Evolutionary conservation across 1,140 invertebrate genomes (phyloP).

Genomic region (Bombus huntii): DNA sequence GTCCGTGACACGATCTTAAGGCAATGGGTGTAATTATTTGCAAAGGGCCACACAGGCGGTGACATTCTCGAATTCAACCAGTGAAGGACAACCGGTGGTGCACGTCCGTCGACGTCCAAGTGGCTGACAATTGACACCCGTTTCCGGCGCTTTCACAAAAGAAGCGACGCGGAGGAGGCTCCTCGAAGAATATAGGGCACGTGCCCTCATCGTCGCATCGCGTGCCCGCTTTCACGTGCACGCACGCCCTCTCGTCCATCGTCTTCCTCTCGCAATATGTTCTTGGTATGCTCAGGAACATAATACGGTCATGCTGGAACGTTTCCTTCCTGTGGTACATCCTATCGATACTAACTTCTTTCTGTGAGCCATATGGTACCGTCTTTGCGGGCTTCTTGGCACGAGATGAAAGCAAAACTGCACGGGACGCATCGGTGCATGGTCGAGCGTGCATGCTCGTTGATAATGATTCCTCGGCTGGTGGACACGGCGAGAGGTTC

Average conservation of each 20-base stretch:
- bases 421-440: conserved; percentile 42
- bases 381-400: conserved; percentile 40
- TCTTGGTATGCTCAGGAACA: conserved; percentile 62
- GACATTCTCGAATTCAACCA: conserved; percentile 51
- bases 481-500: conserved; percentile 13
- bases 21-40: conserved; percentile 11
- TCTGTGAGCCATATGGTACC: conserved; percentile 60
- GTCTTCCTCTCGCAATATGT: conserved; percentile 64
- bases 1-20: too few species aligned
- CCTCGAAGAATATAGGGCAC: conserved; percentile 67
- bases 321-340: conserved; percentile 72
- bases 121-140: conserved; percentile 74
- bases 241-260: conserved; percentile 31
- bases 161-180: conserved; percentile 48
- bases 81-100: conserved; percentile 23
- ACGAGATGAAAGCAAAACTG: conserved; percentile 68
- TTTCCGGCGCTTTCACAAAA: conserved; percentile 70
- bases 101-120: conserved; percentile 44
- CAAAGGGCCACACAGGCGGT: conserved; percentile 68
- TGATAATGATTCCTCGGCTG: conserved; percentile 42
- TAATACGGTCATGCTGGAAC: conserved; percentile 72
- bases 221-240: conserved; percentile 60
- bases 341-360: conserved; percentile 30
- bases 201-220: conserved; percentile 66
- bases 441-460: conserved; percentile 30